Base-by-base conservation (phyloP, 2,888 invertebrate genomes). In the Heliothis peltigera region DNA sequence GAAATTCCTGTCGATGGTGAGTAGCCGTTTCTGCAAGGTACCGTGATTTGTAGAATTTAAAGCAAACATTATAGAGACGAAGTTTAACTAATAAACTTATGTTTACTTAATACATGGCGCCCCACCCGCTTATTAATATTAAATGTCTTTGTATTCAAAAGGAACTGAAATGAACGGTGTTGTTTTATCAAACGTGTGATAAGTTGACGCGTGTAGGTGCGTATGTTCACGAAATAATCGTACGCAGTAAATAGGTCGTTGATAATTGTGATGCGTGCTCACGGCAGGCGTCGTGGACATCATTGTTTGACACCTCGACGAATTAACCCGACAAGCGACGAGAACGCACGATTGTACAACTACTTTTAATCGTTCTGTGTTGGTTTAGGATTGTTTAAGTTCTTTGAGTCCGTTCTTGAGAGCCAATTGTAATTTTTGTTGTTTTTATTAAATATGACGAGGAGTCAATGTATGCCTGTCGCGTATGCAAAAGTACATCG, bases 221-320 rank as follows among this genome's bases (percentile, higher is more conserved):
- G 74, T 71, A 75, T 80, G 73, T 75, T 78, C 74, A 82, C 80
- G 88, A 39, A 39, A 39, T 39, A 87, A 87, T 88, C 87, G 87
- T 87, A 84, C 84, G 82, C 80, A 70, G 75, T 74, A 89, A 87
- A 86, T 88, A 83, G 88, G 88, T 89, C 87, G 71, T 59, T 79
- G 87, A 88, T 89, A 88, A 87, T 84, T 83, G 81, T 82, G 81
- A 83, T 81, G 79, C 79, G 74, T 66, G 67, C 61, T 65, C 43
- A 69, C 57, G 53, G 48, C 59, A 32, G 44, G 56, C 65, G 53
- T 53, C 60, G 53, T 56, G 59, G 56, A 60, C 66, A 67, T 67
- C 62, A 69, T 66, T 77, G 72, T 79, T 71, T 61, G 80, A 63
- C 78, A 73, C 70, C 64, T 74, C 65, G 57, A 70, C 72, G 70